Evolutionary conservation across 1,140 invertebrate genomes (phyloP).

Genomic region (Rhagoletis zephyria): DNA sequence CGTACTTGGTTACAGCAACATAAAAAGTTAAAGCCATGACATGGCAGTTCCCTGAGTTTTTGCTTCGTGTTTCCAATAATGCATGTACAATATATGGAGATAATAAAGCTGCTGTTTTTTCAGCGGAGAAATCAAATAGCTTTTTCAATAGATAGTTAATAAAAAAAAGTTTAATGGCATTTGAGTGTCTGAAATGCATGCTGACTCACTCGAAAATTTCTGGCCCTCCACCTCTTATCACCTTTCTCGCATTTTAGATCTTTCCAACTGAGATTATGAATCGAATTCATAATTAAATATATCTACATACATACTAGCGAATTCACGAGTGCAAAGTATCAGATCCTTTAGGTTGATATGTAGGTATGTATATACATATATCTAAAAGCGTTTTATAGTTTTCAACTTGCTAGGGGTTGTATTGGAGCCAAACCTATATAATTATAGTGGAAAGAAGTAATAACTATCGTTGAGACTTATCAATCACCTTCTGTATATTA

Average conservation of each 20-base stretch:
- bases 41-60: constrained; percentile 17
- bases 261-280: no score
- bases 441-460: no score
- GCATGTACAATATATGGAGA: background rate
- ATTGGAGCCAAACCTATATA: no score
- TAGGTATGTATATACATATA: no score
- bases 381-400: no score
- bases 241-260: background rate
- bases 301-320: no score
- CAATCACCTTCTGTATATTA: background rate
- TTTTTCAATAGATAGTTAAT: background rate
- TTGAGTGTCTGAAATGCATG: background rate
- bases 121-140: background rate
- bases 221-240: background rate
- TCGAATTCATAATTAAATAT: no score
- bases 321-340: no score
- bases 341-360: no score
- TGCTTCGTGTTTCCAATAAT: background rate
- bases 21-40: background rate
- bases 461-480: no score
- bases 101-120: background rate
- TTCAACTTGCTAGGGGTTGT: no score
- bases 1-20: background rate
- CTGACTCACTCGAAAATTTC: constrained; percentile 51
- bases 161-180: no score